Conservation (phyloP, 2,797 vertebrate species). For the Hipposideros larvatus region DNA sequence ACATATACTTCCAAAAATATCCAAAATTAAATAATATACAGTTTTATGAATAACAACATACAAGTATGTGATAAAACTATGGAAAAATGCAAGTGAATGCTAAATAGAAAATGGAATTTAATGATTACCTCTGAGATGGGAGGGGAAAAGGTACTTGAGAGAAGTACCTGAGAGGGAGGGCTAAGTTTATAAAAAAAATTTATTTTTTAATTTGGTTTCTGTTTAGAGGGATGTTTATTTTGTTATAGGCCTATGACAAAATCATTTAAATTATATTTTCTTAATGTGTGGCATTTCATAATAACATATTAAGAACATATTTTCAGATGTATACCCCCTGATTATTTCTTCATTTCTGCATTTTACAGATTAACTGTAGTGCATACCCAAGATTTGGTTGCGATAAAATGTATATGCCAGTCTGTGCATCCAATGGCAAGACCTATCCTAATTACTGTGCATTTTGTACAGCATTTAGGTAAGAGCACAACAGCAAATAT, state of each 20-base stretch:
- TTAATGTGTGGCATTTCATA: not conserved
- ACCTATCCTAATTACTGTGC: not conserved
- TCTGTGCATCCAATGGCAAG: not conserved
- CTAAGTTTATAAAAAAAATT: not conserved
- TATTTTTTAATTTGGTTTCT: not conserved
- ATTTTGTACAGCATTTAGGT: not conserved
- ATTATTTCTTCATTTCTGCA: not conserved
- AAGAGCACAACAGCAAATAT: not conserved
- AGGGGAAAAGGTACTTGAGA: not conserved
- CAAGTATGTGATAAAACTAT: not conserved
- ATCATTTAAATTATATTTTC: not conserved
- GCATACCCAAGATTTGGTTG: not conserved
- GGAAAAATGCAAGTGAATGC: not conserved
- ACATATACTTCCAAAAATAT: not conserved
- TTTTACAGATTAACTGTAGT: not conserved
- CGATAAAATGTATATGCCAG: rapidly evolving
- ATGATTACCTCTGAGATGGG: not conserved
- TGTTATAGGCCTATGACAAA: not conserved
- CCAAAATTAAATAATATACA: not conserved
- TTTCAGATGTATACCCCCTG: not conserved
- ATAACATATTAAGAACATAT: not conserved
- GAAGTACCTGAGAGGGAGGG: not conserved
- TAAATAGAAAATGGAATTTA: not conserved
- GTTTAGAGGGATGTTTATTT: not conserved
- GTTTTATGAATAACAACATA: not conserved